Base-by-base conservation (phyloP, 2,797 vertebrate species). In the Molothrus ater region DNA sequence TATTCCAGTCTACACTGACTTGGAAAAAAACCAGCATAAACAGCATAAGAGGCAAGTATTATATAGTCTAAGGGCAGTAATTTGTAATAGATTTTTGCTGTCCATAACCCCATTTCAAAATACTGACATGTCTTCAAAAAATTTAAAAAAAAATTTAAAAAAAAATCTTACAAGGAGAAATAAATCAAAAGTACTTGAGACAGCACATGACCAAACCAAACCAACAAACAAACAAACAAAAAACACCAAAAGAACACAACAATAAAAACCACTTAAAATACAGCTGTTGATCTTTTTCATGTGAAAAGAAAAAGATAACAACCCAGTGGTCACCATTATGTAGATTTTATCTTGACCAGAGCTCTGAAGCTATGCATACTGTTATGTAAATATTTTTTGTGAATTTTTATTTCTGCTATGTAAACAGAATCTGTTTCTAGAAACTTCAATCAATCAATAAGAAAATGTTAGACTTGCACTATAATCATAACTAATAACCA, bases 381-480 rank as follows among this genome's bases (percentile, higher is more conserved):
- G 4, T 34, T 80, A 43, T 12, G 6, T 16, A 17, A 53, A 10
- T 15, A 25, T 78, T 88, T 87, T 53, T 25, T 59, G 21, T 32
- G 17, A 80, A 63, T 83, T 43, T 56, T 2, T 40, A 40, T 81
- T 95, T 91, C 79, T 91, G 20, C 76, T 78, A 47, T 63, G 76
- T 82, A 86, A 80, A 86, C 31, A 59, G 11, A 63, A 93, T 92
- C 80, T 96, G 61, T 34, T 94, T 95, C 93, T 85, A 47, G 50
- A 96, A 93, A 93, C 47, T 92, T 81, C 66, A 83, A 78, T 73
- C 50, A 85, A 81, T 43, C 7, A 15, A 86, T 76, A 25, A 80
- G 68, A 69, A 95, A 96, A 51, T 20, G 70, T 90, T 91, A 92
- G 45, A 78, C 28, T 94, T 84, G 16, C 36, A 73, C 15, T 64